A percentile compares a stretch with the other conserved stretches of the same genome.
Conservation (phyloP, 2,888 invertebrate genomes). For the Halocaridina rubra region DNA sequence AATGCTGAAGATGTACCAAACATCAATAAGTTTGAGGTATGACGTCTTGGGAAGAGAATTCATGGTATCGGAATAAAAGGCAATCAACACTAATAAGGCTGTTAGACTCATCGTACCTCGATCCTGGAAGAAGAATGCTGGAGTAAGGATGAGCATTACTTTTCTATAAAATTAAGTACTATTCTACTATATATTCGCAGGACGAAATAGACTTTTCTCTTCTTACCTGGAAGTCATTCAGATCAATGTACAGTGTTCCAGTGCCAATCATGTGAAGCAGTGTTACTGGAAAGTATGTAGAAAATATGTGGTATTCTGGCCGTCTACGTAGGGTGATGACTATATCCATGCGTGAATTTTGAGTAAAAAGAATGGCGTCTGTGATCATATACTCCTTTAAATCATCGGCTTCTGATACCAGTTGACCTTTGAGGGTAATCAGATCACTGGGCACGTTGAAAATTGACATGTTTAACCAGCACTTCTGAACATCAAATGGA, state of each 20-base stretch:
- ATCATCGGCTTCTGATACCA: neutral
- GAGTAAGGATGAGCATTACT: too few species aligned
- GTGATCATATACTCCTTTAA: neutral
- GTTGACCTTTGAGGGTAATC: neutral
- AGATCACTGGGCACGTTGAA: neutral
- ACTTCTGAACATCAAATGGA: neutral
- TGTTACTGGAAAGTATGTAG: neutral
- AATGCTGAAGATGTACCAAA: too few species aligned
- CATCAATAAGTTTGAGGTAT: too few species aligned
- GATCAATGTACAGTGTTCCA: neutral
- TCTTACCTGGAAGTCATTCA: neutral
- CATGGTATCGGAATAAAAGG: too few species aligned
- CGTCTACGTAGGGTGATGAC: neutral
- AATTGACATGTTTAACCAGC: neutral
- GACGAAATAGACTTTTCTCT: too few species aligned
- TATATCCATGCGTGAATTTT: neutral
- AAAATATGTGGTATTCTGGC: neutral
- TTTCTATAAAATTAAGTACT: too few species aligned
- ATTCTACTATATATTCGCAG: too few species aligned
- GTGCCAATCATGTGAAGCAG: neutral
- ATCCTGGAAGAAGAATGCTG: too few species aligned
- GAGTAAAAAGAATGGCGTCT: neutral
- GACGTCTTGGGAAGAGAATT: too few species aligned
- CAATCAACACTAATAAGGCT: too few species aligned
- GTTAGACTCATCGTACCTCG: too few species aligned